These are phyloP conservation scores for Columba guinea DNA, from an alignment of 2,797 vertebrate species.

Conservation along the genomic window DNA sequence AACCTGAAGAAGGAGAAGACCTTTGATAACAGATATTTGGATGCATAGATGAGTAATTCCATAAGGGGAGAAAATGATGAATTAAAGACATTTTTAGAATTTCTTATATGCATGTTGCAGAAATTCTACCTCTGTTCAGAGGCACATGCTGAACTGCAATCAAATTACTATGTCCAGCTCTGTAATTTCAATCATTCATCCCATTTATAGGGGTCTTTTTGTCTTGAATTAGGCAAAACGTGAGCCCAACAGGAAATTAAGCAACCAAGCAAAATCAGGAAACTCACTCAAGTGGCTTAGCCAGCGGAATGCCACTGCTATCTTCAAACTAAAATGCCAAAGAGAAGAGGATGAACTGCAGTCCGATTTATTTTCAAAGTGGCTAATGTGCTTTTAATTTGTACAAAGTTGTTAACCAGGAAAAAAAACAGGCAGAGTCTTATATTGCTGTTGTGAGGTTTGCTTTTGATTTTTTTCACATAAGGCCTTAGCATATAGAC, in stretches of 20 bases:
- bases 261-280: constrained; percentile 67
- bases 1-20: constrained; percentile 1
- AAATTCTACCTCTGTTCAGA: constrained; percentile 50
- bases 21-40: constrained; percentile 32
- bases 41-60: constrained; percentile 37
- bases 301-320: constrained; percentile 48
- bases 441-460: not conserved
- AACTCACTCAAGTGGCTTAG: constrained; percentile 67
- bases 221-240: constrained; percentile 67
- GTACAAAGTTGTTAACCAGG: not conserved
- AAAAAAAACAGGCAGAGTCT: not conserved
- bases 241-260: constrained; percentile 72
- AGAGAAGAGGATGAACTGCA: constrained; percentile 11
- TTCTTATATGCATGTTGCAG: not conserved
- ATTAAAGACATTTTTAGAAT: constrained; percentile 39
- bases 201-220: constrained; percentile 62
- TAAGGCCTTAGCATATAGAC: not conserved
- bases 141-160: constrained; percentile 37
- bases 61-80: constrained; percentile 37
- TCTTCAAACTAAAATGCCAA: constrained; percentile 53
- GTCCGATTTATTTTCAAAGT: constrained; percentile 52
- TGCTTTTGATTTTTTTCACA: constrained; percentile 10
- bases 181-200: constrained; percentile 59
- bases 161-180: constrained; percentile 51
- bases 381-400: constrained; percentile 67